A percentile compares a stretch with the other conserved stretches of the same genome.
Conservation (phyloP, 2,888 invertebrate genomes). For the Megamerina dolium region DNA sequence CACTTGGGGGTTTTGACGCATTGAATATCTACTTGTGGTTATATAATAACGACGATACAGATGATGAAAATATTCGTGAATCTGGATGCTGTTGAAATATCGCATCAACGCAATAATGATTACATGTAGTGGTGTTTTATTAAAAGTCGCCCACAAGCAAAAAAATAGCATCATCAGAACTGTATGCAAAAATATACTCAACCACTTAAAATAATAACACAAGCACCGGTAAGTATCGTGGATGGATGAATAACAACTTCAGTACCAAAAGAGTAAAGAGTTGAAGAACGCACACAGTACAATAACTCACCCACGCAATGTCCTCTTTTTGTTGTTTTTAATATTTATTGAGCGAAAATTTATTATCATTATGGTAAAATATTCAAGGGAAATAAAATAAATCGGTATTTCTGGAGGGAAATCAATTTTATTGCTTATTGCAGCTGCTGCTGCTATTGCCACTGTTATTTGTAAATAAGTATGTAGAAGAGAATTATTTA, state of each 20-base stretch:
- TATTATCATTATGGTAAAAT: conserved; percentile 6
- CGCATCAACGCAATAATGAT: neutral
- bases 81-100: too few species aligned
- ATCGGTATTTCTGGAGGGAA: conserved; percentile 21
- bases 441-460: neutral
- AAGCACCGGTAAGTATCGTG: too few species aligned
- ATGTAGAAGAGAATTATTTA: neutral
- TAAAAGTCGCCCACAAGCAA: conserved; percentile 2
- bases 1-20: conserved; percentile 4
- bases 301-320: neutral
- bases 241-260: too few species aligned
- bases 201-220: neutral
- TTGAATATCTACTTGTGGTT: too few species aligned
- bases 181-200: conserved; percentile 1
- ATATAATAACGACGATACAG: neutral
- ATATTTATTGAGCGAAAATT: conserved; percentile 9
- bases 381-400: conserved; percentile 7
- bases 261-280: too few species aligned
- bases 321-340: neutral
- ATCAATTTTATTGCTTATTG: conserved; percentile 22
- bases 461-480: neutral
- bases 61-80: too few species aligned
- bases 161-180: neutral
- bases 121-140: conserved; percentile 2
- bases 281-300: neutral